Percentiles rank a stretch among this genome's conserved stretches.
Conservation (phyloP, 2,888 invertebrate species). For the Drosophila mayaguana region DNA sequence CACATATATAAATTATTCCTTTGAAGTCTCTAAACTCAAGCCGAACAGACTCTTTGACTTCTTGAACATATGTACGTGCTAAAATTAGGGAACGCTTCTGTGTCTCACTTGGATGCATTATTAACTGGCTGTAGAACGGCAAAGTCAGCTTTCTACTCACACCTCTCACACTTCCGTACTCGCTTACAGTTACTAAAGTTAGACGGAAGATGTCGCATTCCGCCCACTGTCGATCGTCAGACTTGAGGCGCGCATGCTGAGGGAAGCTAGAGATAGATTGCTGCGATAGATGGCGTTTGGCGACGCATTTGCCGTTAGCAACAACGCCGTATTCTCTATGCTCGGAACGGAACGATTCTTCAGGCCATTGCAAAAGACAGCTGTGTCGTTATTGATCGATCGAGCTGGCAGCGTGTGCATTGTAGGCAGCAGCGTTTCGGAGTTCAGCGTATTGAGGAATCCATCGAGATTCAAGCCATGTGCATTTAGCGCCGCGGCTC, state of each 20-base stretch:
- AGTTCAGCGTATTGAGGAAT: constrained; percentile 49
- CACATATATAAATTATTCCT: not conserved
- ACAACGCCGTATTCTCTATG: constrained; percentile 70
- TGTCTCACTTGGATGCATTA: not conserved
- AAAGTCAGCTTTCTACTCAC: too few relatives aligned
- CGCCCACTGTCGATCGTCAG: constrained; percentile 85
- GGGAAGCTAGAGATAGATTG: constrained; percentile 84
- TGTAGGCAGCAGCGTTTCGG: constrained; percentile 34
- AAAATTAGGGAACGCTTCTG: not conserved
- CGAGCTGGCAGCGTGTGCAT: constrained; percentile 8
- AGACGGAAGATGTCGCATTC: constrained; percentile 87
- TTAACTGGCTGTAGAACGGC: not conserved
- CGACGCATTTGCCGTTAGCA: constrained; percentile 69
- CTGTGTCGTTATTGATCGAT: constrained; percentile 35
- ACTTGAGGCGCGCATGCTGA: constrained; percentile 84
- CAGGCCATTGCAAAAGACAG: constrained; percentile 58
- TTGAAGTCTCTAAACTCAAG: not conserved
- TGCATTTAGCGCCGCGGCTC: constrained; percentile 43
- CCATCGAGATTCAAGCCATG: constrained; percentile 51
- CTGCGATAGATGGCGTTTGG: constrained; percentile 82
- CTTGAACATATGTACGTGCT: not conserved
- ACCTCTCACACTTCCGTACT: too few relatives aligned
- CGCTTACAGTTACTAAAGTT: constrained; percentile 8
- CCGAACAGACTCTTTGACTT: not conserved
- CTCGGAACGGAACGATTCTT: constrained; percentile 64